These are phyloP conservation scores for Drosophila melanosoma DNA, from an alignment of 2,888 invertebrate genomes.

Conservation along the genomic window DNA sequence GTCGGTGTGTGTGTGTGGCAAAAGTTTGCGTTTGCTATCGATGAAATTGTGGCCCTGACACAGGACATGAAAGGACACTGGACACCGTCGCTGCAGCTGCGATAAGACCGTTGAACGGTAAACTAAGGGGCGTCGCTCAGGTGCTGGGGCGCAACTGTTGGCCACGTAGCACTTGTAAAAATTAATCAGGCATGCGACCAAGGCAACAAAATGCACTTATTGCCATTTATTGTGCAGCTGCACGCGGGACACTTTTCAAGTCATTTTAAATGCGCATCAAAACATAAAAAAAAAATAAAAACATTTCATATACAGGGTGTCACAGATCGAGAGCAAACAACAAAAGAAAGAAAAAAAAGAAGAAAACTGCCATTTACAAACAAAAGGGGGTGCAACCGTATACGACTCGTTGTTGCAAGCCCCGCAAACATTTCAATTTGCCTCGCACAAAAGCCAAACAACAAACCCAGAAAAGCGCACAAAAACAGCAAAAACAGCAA, in stretches of 20 bases:
- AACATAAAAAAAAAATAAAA: constrained; percentile 6
- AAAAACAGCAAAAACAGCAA: constrained; percentile 2
- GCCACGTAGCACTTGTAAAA: constrained; percentile 64
- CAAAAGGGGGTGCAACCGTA: neutral
- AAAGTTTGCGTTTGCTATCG: constrained; percentile 68
- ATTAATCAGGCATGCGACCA: constrained; percentile 69
- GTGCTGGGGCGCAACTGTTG: constrained; percentile 18
- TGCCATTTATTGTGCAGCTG: constrained; percentile 24
- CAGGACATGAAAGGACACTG: constrained; percentile 36
- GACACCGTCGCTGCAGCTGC: constrained; percentile 12
- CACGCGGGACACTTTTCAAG: constrained; percentile 29
- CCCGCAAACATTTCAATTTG: constrained; percentile 79
- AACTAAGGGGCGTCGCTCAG: constrained; percentile 36
- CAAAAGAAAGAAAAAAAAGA: constrained; percentile 34
- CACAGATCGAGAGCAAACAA: constrained; percentile 75
- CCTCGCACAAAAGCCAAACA: constrained; percentile 77
- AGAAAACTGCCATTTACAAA: neutral
- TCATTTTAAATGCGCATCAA: constrained; percentile 34
- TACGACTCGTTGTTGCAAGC: constrained; percentile 34
- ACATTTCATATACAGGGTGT: constrained; percentile 75
- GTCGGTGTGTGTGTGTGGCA: constrained; percentile 30
- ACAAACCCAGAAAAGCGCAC: constrained; percentile 48
- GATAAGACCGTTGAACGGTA: constrained; percentile 37
- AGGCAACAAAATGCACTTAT: constrained; percentile 60
- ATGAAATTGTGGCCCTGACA: constrained; percentile 76